A percentile compares a stretch with the other conserved stretches of the same genome.
phyloP scores from a whole-genome alignment of 1,140 invertebrate genomes.

The Neodiprion fabricii region DNA sequence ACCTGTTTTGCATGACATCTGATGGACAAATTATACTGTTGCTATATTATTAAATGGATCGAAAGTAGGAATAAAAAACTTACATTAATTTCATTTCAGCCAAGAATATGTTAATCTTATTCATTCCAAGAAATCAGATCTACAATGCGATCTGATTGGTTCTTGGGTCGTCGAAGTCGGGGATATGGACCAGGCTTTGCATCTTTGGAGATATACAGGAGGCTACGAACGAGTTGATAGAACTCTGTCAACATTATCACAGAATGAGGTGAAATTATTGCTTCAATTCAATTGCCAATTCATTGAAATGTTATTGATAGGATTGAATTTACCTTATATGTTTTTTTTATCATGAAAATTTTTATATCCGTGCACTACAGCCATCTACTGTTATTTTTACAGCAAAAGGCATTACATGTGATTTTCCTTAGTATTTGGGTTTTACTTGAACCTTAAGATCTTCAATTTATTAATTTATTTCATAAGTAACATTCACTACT shows the following conservation, averaged over 20 bases:
- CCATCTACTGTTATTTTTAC: too few species aligned
- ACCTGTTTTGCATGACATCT: too few species aligned
- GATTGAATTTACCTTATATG: constrained; percentile 12
- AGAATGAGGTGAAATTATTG: constrained; percentile 69
- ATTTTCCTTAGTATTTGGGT: constrained; percentile 12
- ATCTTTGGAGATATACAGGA: constrained; percentile 93
- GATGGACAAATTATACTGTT: too few species aligned
- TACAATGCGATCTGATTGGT: constrained; percentile 79
- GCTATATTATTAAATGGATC: too few species aligned
- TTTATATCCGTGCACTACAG: too few species aligned
- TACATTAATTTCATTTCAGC: constrained; percentile 61
- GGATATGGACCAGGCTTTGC: constrained; percentile 96
- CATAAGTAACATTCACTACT: too few species aligned
- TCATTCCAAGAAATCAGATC: constrained; percentile 72
- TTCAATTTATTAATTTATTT: too few species aligned
- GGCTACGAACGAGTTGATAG: constrained; percentile 90
- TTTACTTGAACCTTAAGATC: background rate
- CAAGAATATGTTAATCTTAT: constrained; percentile 82
- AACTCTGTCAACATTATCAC: constrained; percentile 74
- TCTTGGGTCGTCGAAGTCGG: constrained; percentile 93
- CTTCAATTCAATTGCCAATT: constrained; percentile 1
- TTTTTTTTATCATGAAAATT: constrained; percentile 8
- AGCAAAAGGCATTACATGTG: too few species aligned
- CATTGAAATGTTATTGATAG: background rate
- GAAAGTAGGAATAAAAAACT: too few species aligned